Evolutionary conservation across 2,888 invertebrate species (phyloP).

Genomic region (Netelia melanura): DNA sequence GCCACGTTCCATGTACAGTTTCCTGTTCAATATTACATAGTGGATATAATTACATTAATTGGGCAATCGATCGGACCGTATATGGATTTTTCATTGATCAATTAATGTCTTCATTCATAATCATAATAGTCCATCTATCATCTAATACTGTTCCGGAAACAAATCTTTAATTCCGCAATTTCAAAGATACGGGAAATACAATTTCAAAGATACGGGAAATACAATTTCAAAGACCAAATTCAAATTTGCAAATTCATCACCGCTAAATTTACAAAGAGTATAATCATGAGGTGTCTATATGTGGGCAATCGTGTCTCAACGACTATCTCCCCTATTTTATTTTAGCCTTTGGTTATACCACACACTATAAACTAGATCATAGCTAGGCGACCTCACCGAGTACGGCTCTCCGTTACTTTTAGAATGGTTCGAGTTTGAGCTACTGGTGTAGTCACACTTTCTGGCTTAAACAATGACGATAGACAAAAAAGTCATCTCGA

Average conservation of each 20-base stretch:
- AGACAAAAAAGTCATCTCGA: slow-evolving; percentile 10
- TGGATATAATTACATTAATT: not conserved
- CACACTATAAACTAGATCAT: slow-evolving; percentile 69
- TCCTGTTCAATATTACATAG: not conserved
- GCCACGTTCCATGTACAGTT: not conserved
- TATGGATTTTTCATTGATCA: too few species aligned
- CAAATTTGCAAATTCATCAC: not conserved
- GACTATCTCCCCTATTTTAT: slow-evolving; percentile 68
- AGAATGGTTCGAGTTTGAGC: slow-evolving; percentile 61
- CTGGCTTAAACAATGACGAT: slow-evolving; percentile 31
- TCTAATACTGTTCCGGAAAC: too few species aligned
- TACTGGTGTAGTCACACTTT: slow-evolving; percentile 20
- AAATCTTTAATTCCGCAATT: too few species aligned
- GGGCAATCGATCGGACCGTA: too few species aligned
- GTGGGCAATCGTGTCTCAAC: not conserved
- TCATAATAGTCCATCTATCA: too few species aligned
- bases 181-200: too few species aligned
- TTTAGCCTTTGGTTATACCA: slow-evolving; percentile 66
- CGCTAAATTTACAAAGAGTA: not conserved
- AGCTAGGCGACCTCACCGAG: slow-evolving; percentile 61
- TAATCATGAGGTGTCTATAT: too few species aligned
- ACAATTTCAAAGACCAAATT: too few species aligned
- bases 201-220: too few species aligned
- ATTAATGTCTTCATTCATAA: too few species aligned
- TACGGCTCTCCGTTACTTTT: slow-evolving; percentile 69